phyloP scores from a whole-genome alignment of 2,113 vertebrate genomes.

The Aegithalos caudatus region DNA sequence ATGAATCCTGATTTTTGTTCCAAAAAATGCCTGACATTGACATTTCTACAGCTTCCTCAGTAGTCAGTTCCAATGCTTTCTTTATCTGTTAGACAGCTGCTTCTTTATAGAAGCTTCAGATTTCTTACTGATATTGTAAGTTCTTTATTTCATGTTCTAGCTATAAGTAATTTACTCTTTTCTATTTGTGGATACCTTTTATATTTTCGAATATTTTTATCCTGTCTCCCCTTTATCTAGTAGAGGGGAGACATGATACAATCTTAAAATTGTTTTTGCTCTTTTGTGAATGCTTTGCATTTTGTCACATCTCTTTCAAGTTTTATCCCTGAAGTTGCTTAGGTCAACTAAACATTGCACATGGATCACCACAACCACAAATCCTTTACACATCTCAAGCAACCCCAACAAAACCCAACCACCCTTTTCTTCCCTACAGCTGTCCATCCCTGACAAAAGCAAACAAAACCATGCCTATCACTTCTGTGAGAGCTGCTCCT shows the following conservation, averaged over 20 bases:
- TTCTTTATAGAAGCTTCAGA: neutral
- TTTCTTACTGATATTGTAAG: neutral
- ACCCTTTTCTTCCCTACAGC: neutral
- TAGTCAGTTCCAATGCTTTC: neutral
- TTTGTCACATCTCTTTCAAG: neutral
- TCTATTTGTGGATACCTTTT: neutral
- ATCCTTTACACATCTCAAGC: neutral
- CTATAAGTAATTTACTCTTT: neutral
- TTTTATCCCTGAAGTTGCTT: neutral
- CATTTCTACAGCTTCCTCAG: neutral
- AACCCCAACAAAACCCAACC: neutral
- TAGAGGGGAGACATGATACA: neutral
- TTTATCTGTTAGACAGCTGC: neutral
- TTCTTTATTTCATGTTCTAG: neutral
- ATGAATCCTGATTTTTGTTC: neutral
- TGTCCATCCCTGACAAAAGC: neutral
- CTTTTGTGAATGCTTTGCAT: neutral
- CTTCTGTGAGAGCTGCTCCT: neutral
- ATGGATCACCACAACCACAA: neutral
- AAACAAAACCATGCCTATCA: neutral
- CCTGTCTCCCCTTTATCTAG: neutral
- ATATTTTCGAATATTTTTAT: neutral
- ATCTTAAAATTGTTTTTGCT: neutral
- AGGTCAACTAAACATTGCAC: neutral
- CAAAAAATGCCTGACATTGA: neutral